These are phyloP conservation scores for Endotricha flammealis DNA, from an alignment of 2,888 invertebrate genomes.

Conservation along the genomic window DNA sequence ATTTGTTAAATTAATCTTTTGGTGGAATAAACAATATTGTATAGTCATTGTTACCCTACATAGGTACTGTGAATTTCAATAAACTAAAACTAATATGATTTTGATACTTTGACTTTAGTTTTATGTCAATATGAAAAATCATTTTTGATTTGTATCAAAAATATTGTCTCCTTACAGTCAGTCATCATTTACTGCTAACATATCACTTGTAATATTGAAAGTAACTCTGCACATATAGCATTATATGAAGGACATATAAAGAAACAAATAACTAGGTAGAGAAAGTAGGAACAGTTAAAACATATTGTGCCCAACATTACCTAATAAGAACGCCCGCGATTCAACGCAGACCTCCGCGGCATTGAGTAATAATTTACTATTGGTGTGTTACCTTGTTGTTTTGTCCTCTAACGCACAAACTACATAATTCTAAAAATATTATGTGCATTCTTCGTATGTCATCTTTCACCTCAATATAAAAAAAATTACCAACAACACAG, in stretches of 20 bases:
- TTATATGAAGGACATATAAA: conserved; percentile 43
- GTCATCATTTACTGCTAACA: too few relatives aligned
- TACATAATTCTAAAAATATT: conserved; percentile 76
- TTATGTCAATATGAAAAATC: too few relatives aligned
- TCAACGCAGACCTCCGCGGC: conserved; percentile 2
- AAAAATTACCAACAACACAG: conserved; percentile 26
- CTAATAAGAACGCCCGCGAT: conserved; percentile 28
- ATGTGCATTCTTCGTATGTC: conserved; percentile 66
- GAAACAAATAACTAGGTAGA: conserved; percentile 29
- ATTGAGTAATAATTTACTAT: conserved; percentile 34
- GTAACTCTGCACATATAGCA: conserved; percentile 18
- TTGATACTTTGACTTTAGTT: too few relatives aligned
- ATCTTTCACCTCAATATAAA: conserved; percentile 46
- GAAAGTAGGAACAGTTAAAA: conserved; percentile 44
- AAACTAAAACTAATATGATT: too few relatives aligned
- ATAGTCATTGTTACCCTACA: too few relatives aligned
- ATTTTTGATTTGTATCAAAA: too few relatives aligned
- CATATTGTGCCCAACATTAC: conserved; percentile 32
- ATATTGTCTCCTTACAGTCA: too few relatives aligned
- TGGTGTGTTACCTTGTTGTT: conserved; percentile 54
- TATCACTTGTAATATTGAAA: conserved; percentile 1
- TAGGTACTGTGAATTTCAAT: too few relatives aligned
- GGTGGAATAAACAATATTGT: too few relatives aligned
- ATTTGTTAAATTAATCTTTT: too few relatives aligned
- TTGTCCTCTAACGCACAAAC: conserved; percentile 65